A percentile compares a stretch with the other conserved stretches of the same genome.
Conservation (phyloP, 2,113 vertebrate species). For the Lophochroa leadbeateri region DNA sequence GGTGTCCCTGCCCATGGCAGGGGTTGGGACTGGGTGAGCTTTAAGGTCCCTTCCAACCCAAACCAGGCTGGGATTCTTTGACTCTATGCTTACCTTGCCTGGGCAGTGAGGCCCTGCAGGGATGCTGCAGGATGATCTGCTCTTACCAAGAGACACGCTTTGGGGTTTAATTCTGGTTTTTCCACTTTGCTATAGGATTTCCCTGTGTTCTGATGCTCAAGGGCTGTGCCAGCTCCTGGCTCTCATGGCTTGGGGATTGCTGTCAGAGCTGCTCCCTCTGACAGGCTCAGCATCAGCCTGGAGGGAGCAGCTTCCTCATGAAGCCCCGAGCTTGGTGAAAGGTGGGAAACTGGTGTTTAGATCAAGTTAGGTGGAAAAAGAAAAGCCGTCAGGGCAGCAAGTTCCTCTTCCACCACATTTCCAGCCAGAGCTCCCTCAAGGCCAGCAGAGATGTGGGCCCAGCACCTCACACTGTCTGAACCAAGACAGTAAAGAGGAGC, state of each 20-base stretch:
- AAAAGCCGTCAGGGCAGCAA: background rate
- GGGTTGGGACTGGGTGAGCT: background rate
- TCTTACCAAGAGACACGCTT: background rate
- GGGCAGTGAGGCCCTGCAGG: background rate
- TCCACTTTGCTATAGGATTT: background rate
- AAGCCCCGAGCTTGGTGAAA: background rate
- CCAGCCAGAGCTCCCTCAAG: accelerated
- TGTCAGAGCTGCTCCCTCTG: background rate
- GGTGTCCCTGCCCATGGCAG: background rate
- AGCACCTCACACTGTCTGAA: accelerated
- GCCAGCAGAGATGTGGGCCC: background rate
- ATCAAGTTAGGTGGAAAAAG: accelerated
- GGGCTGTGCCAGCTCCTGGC: background rate
- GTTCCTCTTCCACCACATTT: background rate
- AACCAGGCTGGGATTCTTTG: background rate
- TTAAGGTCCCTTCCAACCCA: background rate
- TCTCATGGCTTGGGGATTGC: background rate
- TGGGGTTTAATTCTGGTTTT: background rate
- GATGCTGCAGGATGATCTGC: background rate
- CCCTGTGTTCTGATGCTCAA: accelerated
- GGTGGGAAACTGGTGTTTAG: background rate
- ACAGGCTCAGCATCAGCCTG: background rate
- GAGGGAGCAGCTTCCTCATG: background rate
- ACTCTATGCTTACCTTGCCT: background rate
- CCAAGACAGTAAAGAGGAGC: too few relatives aligned